Evolutionary conservation across 2,888 invertebrate species (phyloP), one percentile per base, ranked within the genome.

Genomic region (Aelia acuminata): DNA sequence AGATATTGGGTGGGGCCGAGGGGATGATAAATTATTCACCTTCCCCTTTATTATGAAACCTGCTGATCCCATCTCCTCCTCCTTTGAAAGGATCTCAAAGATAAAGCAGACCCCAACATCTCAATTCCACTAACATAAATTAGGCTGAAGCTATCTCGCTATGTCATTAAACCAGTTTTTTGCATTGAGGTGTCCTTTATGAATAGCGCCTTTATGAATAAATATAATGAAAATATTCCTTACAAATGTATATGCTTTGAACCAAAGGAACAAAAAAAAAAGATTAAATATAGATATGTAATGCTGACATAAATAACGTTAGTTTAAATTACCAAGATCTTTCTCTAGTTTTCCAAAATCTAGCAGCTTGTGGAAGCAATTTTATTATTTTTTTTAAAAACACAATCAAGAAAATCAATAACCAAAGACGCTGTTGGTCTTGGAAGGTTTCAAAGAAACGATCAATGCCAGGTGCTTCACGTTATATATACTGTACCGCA

Each of bases 21-120:
- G 18, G 20, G 18, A 63, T 63, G 4, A 35, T 70, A 70, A 70
- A 70, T 70, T 70, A 70, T 70, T 70, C 35, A 11, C 7, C 63
- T 13, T 20, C 26, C 31, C 31, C 63, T 70, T 70, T 7, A 70
- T 70, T 70, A 70, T 70, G 63, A 70, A 70, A 70, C 63, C 31
- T 70, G 63, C 63, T 70, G 63, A 70, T 70, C 63, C 3, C 63
- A 70, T 70, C 63, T 70, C 20, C 63, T 35, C 63, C 35, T 35
- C 63, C 63, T 70, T 70, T 70, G 18, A 3, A 22, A 70, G 63
- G 31, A 35, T 70, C 63, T 70, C 18, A 70, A 31, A 70, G 63
- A 70, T 70, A 70, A 70, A 35, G 63, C 63, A 70, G 63, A 70
- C 63, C 63, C 63, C 63, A 70, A 70, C 63, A 70, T 35, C 63